Percentiles rank a stretch among this genome's conserved stretches.
Conservation (phyloP, 2,113 vertebrate species). For the Azemiops feae region DNA sequence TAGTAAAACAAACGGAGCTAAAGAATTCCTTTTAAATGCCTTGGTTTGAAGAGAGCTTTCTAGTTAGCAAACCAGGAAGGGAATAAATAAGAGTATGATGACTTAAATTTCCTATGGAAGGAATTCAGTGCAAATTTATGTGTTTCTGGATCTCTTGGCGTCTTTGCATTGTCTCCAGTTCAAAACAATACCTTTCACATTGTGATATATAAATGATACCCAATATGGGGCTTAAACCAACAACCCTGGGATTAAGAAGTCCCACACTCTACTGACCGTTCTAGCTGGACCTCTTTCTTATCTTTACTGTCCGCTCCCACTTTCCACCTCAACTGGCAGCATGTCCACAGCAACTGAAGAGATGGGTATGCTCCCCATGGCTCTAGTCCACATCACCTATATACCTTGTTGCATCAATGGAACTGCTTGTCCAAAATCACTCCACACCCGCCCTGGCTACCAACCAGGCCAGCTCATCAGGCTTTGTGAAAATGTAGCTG, state of each 20-base stretch:
- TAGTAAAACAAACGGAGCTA: background rate
- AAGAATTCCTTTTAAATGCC: background rate
- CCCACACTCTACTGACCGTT: background rate
- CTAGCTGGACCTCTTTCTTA: background rate
- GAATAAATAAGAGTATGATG: background rate
- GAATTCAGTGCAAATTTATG: background rate
- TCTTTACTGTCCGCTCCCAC: background rate
- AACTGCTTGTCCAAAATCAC: background rate
- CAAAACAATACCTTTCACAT: background rate
- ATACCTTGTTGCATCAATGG: background rate
- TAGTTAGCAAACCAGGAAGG: background rate
- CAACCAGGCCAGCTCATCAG: background rate
- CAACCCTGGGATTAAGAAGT: background rate
- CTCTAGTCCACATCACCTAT: background rate
- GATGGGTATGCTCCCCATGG: background rate
- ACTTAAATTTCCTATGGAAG: background rate
- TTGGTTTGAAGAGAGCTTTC: background rate
- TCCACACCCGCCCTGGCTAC: background rate
- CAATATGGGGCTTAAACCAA: background rate
- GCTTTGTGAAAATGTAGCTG: background rate
- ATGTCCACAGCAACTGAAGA: background rate
- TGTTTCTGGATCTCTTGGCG: background rate
- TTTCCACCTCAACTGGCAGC: background rate
- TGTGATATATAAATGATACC: background rate
- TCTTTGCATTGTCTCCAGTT: background rate